phyloP scores from a whole-genome alignment of 2,888 invertebrate genomes.

The Athripsodes cinereus region DNA sequence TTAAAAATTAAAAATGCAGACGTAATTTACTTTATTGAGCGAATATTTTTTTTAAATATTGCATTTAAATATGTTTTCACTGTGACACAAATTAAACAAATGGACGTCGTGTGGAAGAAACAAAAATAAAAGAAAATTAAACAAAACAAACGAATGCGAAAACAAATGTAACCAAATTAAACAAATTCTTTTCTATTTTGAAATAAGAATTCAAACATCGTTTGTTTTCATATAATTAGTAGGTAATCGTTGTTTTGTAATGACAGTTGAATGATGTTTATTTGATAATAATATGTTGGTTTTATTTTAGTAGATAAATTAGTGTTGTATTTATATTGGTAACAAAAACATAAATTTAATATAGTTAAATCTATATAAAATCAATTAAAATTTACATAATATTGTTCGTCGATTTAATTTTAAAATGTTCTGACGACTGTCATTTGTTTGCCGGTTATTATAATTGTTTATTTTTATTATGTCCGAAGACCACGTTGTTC shows the following conservation, averaged over 20 bases:
- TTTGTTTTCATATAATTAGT: no score
- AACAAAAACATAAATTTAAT: no score
- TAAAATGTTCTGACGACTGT: background rate
- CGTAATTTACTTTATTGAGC: no score
- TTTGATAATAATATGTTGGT: background rate
- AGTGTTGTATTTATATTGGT: no score
- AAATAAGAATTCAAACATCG: constrained; percentile 1
- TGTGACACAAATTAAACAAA: no score
- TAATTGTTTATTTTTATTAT: background rate
- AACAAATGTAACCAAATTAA: background rate
- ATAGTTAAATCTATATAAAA: no score
- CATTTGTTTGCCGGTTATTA: background rate
- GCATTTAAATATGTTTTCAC: no score
- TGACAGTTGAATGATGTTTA: background rate
- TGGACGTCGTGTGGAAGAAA: background rate
- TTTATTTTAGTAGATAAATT: no score
- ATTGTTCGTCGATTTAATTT: background rate
- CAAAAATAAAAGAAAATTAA: background rate
- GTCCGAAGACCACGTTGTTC: background rate
- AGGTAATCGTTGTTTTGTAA: no score
- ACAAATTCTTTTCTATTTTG: background rate
- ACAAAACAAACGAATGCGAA: background rate
- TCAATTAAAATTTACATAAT: no score
- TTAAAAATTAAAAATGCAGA: no score
- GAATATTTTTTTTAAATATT: no score